Evolutionary conservation across 2,113 vertebrate species (phyloP).

Genomic region (Apaloderma vittatum): DNA sequence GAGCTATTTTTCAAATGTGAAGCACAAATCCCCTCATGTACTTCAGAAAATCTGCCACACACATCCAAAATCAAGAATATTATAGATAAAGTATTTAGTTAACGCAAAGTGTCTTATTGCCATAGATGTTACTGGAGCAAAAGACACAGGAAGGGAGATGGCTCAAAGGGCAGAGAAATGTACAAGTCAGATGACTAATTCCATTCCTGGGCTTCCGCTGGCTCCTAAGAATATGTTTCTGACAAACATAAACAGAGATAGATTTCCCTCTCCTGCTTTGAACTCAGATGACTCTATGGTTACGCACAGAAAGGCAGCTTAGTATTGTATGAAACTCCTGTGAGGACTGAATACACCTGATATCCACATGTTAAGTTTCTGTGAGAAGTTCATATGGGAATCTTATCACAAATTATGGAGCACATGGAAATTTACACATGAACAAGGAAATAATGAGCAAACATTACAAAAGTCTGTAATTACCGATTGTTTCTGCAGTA

Average conservation of each 20-base stretch:
- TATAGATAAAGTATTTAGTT: neutral
- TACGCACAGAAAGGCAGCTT: neutral
- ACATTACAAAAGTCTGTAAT: neutral
- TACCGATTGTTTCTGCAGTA: neutral
- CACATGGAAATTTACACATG: neutral
- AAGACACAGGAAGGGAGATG: neutral
- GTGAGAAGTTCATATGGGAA: neutral
- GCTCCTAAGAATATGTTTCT: neutral
- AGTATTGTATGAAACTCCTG: neutral
- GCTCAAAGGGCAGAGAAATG: neutral
- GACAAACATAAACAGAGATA: neutral
- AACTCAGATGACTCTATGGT: neutral
- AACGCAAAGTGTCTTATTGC: neutral
- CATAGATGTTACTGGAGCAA: neutral
- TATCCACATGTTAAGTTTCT: neutral
- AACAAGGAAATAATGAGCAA: neutral
- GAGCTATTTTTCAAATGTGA: neutral
- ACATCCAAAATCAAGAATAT: neutral
- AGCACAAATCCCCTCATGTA: neutral
- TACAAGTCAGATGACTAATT: neutral
- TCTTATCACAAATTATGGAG: neutral
- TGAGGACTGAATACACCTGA: neutral
- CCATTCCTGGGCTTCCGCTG: neutral
- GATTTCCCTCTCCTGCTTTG: neutral
- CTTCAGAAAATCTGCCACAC: neutral